Evolutionary conservation across 2,888 invertebrate species (phyloP), one percentile per base, ranked within the genome.

Genomic region (Chrysomela aeneicollis): DNA sequence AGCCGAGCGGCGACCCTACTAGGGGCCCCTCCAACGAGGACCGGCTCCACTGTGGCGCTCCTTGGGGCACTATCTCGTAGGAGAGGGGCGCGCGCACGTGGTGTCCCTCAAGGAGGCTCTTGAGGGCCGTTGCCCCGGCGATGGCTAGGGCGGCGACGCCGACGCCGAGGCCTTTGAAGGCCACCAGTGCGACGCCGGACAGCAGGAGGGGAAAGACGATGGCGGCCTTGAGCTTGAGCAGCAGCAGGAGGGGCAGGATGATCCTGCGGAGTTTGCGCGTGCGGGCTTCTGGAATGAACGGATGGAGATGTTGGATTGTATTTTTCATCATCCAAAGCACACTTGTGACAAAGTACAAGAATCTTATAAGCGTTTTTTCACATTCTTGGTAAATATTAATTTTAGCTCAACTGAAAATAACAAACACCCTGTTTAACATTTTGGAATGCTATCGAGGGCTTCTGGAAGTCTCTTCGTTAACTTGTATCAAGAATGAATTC

Each of bases 81-180:
- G 80, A 77, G 3, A 82, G 70, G 58, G 78, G 79, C 0, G 78
- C 74, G 2, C 74, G 72, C 47, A 62, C 62, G 58, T 79, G 74
- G 49, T 78, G 74, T 49, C 63, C 42, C 49, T 82, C 80, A n/a
- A 82, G 61, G 0, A 80, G 61, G 55, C 76, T 77, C 68, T 81
- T 82, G 50, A 82, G 74, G 4, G 79, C 82, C 0, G 78, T 75
- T 0, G 78, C 81, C 42, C 87, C 87, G 21, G 89, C 87, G 42
- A 90, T 82, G 37, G 88, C 81, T 67, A 90, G 82, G 26, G 90
- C 88, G 68, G 88, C 82, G 50, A 88, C 76, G 54, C 89, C 88
- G 30, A 87, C 85, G 63, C 87, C 88, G 59, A 90, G 82, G 60
- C 88, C 89, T 80, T 89, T 90, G 73, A 90, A 85, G 8, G 89